Conservation (phyloP, 2,113 vertebrate genomes). For the Toxotes jaculatrix region DNA sequence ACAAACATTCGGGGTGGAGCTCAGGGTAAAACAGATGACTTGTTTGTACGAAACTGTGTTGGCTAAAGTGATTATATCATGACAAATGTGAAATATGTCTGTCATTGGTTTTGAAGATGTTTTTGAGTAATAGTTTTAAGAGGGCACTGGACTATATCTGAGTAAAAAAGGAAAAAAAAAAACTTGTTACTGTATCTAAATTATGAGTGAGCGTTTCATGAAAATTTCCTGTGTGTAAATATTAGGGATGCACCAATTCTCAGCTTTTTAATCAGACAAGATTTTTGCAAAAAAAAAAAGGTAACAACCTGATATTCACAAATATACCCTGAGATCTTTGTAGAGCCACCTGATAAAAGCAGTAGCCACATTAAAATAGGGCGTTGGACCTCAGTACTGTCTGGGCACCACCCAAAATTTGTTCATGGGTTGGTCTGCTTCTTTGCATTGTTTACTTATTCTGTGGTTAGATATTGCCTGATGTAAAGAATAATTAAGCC, state of each 20-base stretch:
- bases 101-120: not conserved
- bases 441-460: too few relatives aligned
- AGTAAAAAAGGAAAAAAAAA: too few relatives aligned
- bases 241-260: too few relatives aligned
- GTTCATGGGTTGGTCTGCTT: not conserved
- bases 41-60: not conserved
- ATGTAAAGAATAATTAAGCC: too few relatives aligned
- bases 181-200: too few relatives aligned
- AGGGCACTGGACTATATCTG: too few relatives aligned
- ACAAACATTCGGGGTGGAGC: not conserved
- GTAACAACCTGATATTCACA: not conserved
- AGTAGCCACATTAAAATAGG: not conserved
- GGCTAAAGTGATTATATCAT: not conserved
- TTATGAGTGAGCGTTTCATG: too few relatives aligned
- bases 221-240: too few relatives aligned
- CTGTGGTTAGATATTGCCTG: too few relatives aligned
- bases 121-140: not conserved
- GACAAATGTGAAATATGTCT: not conserved
- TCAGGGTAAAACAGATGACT: not conserved
- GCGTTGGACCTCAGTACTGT: too few relatives aligned
- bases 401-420: not conserved
- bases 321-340: not conserved
- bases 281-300: not conserved
- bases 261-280: not conserved
- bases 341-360: not conserved